A percentile compares a stretch with the other conserved stretches of the same genome.
Conservation (phyloP, 53 echinoderm and acorn worm species). For the Patiria pectinifera region DNA sequence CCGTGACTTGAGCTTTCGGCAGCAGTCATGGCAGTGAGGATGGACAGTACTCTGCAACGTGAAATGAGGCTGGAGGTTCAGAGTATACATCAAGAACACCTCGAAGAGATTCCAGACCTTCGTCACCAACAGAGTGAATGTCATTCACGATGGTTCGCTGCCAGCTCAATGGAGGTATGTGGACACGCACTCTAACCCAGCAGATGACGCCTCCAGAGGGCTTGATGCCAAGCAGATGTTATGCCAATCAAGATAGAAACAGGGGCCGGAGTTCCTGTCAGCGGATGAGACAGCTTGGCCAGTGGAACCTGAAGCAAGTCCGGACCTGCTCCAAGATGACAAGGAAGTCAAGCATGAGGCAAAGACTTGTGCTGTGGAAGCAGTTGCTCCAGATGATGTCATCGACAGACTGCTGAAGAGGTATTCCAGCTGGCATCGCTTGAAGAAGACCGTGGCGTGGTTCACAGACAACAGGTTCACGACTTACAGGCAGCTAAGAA, state of each 20-base stretch:
- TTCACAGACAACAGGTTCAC: too few relatives aligned
- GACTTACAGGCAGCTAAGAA: too few relatives aligned
- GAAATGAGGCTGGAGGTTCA: slow-evolving; percentile 50
- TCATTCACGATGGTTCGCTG: slow-evolving; percentile 29
- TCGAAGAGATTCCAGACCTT: slow-evolving; percentile 49
- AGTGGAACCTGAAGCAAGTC: too few relatives aligned
- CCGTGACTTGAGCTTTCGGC: slow-evolving; percentile 33
- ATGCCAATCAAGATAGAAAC: background rate
- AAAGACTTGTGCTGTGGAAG: too few relatives aligned
- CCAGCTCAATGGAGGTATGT: slow-evolving; percentile 51
- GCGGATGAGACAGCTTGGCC: too few relatives aligned
- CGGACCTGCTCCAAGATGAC: too few relatives aligned
- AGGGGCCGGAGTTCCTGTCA: too few relatives aligned
- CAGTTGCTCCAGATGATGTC: too few relatives aligned
- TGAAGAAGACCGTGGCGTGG: background rate
- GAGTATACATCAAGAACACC: slow-evolving; percentile 37
- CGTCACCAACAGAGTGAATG: slow-evolving; percentile 35
- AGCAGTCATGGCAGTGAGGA: slow-evolving; percentile 13
- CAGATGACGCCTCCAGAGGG: slow-evolving; percentile 60
- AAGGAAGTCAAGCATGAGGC: too few relatives aligned
- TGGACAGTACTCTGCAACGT: slow-evolving; percentile 35
- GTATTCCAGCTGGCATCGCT: background rate
- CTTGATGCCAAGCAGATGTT: slow-evolving; percentile 3
- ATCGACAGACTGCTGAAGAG: too few relatives aligned
- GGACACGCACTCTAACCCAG: slow-evolving; percentile 28